Evolutionary conservation across 2,888 invertebrate species (phyloP), one percentile per base, ranked within the genome.

Genomic region (Thumatha senex): DNA sequence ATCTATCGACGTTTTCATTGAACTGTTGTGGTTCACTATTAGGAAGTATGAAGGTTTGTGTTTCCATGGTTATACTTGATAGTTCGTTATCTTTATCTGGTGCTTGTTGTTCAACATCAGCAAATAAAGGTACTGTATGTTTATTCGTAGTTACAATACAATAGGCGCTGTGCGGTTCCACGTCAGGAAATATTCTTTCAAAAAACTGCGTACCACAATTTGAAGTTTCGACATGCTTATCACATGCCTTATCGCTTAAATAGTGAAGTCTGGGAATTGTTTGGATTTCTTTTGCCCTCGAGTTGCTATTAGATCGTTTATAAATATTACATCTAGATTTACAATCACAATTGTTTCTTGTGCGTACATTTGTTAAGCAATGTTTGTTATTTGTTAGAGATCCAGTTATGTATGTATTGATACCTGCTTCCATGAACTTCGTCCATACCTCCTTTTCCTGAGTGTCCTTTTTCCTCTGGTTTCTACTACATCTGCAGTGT

Each of bases 311-410:
- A 46, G 24, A 45, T 15, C 51, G 61, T 53, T 60, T 71, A 9
- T 54, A 10, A 12, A 8, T 18, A 24, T 45, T 73, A 63, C 72
- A 79, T 24, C 18, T 24, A 54, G 81, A 82, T 41, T 35, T 51
- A 43, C 58, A 60, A n/a, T 59, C 57, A 15, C 54, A 49, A 29
- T 3, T 61, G 11, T 76, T 68, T 36, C 81, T 74, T 56, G 59
- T 80, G 13, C 78, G 78, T 8, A 85, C 66, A 46, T 68, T 54
- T 1, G 85, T 85, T n/a, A 82, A 51, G 53, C 82, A 82, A 34
- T 80, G 61, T 45, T 57, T 78, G 43, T 84, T 78, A 52, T 72
- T 75, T 62, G 46, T 68, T 29, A 79, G 51, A 2, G 81, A 69
- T 4, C 81, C 81, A 40, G 80, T 73, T 5, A 78, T 51, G 7